Conservation (phyloP, 1,140 invertebrate species). For the Pantala flavescens region DNA sequence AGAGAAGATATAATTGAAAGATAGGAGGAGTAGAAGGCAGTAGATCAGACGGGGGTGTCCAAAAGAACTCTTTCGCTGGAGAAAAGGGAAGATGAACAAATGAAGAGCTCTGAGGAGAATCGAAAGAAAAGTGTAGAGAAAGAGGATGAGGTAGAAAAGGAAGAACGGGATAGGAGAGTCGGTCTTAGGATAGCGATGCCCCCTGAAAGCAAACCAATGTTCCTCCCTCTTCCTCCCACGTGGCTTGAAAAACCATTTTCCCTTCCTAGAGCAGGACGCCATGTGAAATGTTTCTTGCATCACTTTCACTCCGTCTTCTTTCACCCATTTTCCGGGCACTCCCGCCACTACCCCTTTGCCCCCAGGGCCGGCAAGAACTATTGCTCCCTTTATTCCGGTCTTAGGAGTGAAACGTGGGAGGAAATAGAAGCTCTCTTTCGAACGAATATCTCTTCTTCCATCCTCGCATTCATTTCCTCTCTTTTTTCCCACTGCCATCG, state of each 20-base stretch:
- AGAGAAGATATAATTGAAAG: not conserved
- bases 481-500: no score
- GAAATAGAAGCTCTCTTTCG: no score
- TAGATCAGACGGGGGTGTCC: no score
- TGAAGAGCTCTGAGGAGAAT: no score
- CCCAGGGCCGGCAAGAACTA: not conserved
- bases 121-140: no score
- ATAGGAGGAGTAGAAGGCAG: not conserved
- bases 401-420: not conserved
- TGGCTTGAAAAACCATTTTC: not conserved
- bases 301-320: conserved; percentile 8
- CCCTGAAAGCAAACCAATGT: not conserved
- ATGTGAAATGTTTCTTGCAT: not conserved
- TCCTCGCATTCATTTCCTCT: no score
- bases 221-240: not conserved
- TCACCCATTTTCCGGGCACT: not conserved
- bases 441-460: no score
- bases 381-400: not conserved
- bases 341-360: not conserved
- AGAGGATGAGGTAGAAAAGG: not conserved
- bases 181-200: not conserved
- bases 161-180: not conserved
- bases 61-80: no score
- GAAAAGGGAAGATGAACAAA: no score
- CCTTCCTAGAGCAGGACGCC: not conserved